Evolutionary conservation across 2,113 vertebrate genomes (phyloP), one percentile per base, ranked within the genome.

Genomic region (Equus przewalskii): DNA sequence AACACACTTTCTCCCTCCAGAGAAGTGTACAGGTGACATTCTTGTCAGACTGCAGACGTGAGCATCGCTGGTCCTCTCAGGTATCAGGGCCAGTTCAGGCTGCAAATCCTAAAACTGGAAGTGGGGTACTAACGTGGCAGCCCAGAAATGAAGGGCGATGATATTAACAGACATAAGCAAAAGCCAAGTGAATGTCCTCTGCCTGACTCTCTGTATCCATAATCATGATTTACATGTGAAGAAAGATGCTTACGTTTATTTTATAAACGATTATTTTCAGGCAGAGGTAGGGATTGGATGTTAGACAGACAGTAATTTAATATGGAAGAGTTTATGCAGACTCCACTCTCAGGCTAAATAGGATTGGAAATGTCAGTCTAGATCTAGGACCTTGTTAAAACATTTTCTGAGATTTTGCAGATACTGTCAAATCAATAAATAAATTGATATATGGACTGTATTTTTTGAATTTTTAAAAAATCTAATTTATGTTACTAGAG

Each of bases 401-500:
- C 76, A 46, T 19, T 11, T n/a, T 82, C 97, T 96, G 78, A 64
- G 76, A 2, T 16, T 64, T 82, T 95, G 56, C 65, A 98, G 13
- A 85, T 96, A 16, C 49, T 90, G 19, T 75, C 46, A 76, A 91
- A 78, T 91, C 84, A 89, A 6, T 82, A 82, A 93, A 33, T 22
- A 96, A 64, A 49, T 51, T 75, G 96, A 96, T 9, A 62, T 62
- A 3, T 81, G 13, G 21, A 24, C 96, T 89, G 56, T 46, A 65
- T 95, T 97, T 85, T 88, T 51, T 96, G 19, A 79, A 56, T 88
- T 89, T 44, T 13, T 49, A 46, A 79, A 83, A 97, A 92, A 94
- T 94, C 97, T 36, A 94, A 95, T 67, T 96, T 95, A 30, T 91
- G 98, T 98, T 95, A 62, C 36, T 56, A 46, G 88, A 96, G 62